These are phyloP conservation scores for Polydrusus cervinus DNA, from an alignment of 2,888 invertebrate species.

Conservation along the genomic window DNA sequence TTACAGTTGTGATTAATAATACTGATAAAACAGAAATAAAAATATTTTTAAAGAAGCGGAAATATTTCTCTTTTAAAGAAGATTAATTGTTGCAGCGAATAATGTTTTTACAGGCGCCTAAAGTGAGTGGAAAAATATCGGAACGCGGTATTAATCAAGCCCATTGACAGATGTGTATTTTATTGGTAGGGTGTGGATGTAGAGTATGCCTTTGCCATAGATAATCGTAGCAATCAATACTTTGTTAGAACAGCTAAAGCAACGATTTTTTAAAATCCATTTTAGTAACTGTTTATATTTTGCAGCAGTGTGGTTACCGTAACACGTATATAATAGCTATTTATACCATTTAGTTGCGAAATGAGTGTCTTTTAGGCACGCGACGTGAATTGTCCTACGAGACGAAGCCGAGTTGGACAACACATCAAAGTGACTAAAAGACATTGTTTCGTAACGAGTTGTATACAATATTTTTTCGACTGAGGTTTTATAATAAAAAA, in stretches of 20 bases:
- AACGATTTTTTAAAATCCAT: background rate
- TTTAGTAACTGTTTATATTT: too few species aligned
- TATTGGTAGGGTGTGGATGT: constrained; percentile 44
- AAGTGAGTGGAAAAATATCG: constrained; percentile 49
- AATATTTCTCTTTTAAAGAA: constrained; percentile 45
- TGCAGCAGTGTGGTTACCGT: too few species aligned
- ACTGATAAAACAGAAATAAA: constrained; percentile 28
- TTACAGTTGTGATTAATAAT: constrained; percentile 2
- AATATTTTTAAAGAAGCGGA: constrained; percentile 45
- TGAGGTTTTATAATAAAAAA: too few species aligned
- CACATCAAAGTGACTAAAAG: too few species aligned
- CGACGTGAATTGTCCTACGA: too few species aligned
- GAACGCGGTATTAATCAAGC: constrained; percentile 50
- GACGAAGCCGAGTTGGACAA: too few species aligned
- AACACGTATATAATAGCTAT: too few species aligned
- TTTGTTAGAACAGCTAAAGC: background rate
- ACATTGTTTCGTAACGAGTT: too few species aligned
- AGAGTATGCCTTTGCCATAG: constrained; percentile 34
- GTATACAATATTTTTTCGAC: too few species aligned
- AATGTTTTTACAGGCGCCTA: constrained; percentile 46
- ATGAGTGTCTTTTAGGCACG: too few species aligned
- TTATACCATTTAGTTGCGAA: too few species aligned
- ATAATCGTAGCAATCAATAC: constrained; percentile 34
- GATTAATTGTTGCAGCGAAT: constrained; percentile 51
- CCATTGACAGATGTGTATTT: constrained; percentile 51